Evolutionary conservation across 2,888 invertebrate species (phyloP).

Genomic region (Stenurella melanura): DNA sequence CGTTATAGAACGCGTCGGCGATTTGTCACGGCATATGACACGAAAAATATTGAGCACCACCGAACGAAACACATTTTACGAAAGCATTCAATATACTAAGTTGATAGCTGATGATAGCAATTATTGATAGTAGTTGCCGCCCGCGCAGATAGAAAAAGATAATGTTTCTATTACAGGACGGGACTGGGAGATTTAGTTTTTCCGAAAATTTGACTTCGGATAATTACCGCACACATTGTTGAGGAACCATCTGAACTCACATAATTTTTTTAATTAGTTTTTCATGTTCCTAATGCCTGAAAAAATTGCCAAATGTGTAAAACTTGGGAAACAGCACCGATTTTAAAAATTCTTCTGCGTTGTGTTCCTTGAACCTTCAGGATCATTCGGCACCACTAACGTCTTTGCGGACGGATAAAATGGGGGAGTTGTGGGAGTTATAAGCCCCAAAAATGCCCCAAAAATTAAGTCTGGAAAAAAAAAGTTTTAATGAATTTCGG

Average conservation of each 20-base stretch:
- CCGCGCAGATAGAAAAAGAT: constrained; percentile 64
- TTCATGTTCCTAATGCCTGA: too few relatives aligned
- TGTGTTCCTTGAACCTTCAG: too few relatives aligned
- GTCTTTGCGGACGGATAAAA: too few relatives aligned
- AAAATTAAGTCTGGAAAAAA: too few relatives aligned
- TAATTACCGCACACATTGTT: background rate
- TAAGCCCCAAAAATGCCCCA: too few relatives aligned
- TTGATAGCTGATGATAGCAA: constrained; percentile 67
- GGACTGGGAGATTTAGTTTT: constrained; percentile 51
- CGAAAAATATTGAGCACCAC: constrained; percentile 52
- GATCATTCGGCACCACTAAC: too few relatives aligned
- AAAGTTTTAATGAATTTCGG: too few relatives aligned
- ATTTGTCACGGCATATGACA: constrained; percentile 52
- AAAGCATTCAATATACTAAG: constrained; percentile 63
- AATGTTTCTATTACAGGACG: constrained; percentile 59
- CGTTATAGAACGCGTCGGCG: constrained; percentile 31
- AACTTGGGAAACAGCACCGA: too few relatives aligned
- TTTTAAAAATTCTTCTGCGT: too few relatives aligned
- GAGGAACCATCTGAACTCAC: background rate
- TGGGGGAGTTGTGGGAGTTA: too few relatives aligned
- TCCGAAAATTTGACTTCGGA: background rate
- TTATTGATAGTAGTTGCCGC: constrained; percentile 67
- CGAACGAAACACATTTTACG: constrained; percentile 63
- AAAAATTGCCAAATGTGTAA: too few relatives aligned
- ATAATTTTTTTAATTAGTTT: too few relatives aligned